phyloP scores from a whole-genome alignment of 2,113 vertebrate species.

The Synodontis membranacea region DNA sequence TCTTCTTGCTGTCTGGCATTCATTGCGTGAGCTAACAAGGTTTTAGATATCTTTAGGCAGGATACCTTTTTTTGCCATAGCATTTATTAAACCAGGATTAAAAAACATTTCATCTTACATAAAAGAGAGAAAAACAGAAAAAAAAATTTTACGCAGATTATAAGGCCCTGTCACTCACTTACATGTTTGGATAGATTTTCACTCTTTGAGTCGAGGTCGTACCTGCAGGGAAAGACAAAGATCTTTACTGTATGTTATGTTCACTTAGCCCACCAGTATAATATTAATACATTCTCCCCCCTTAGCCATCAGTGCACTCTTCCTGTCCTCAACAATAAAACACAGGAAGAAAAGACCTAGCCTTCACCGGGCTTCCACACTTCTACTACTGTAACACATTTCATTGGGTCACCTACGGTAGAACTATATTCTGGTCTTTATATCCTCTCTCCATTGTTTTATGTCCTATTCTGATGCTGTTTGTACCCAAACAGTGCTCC shows the following conservation, averaged over 20 bases:
- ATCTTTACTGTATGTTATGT: conserved; percentile 10
- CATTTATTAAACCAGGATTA: not conserved
- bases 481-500: not conserved
- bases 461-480: not conserved
- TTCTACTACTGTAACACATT: not conserved
- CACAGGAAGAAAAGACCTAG: not conserved
- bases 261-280: not conserved
- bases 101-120: not conserved
- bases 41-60: not conserved
- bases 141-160: not conserved
- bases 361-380: not conserved
- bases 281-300: conserved; percentile 21
- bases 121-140: not conserved
- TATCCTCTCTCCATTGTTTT: not conserved
- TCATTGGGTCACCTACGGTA: not conserved
- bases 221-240: conserved; percentile 75
- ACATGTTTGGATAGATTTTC: conserved; percentile 96
- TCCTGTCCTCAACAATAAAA: not conserved
- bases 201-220: conserved; percentile 95
- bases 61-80: not conserved
- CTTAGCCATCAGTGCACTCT: conserved; percentile 9
- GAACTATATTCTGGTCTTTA: not conserved
- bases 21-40: not conserved
- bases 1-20: not conserved
- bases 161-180: conserved; percentile 68